Evolutionary conservation across 2,888 invertebrate species (phyloP).

Genomic region (Girardia tigrina): DNA sequence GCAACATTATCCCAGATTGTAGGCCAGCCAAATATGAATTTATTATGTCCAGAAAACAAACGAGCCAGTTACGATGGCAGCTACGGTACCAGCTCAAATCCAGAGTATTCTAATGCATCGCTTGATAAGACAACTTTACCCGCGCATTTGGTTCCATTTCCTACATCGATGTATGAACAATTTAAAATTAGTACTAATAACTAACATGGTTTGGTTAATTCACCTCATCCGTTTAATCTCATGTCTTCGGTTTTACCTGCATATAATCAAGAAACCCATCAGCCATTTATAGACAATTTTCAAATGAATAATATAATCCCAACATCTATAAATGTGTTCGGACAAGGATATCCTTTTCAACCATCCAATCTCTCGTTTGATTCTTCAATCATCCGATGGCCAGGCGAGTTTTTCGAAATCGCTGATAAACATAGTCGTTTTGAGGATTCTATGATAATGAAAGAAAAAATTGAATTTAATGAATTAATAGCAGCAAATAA

Average conservation of each 20-base stretch:
- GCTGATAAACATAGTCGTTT: not conserved
- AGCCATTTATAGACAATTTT: not conserved
- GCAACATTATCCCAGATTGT: not conserved
- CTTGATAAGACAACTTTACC: constrained; percentile 10
- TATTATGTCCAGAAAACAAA: not conserved
- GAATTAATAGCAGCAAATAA: too few species aligned
- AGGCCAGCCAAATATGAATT: not conserved
- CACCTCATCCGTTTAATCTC: not conserved
- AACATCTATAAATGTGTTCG: not conserved
- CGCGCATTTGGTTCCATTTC: not conserved
- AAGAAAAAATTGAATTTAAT: too few species aligned
- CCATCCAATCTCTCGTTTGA: not conserved
- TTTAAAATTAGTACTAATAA: not conserved
- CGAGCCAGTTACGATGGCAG: not conserved
- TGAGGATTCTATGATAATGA: too few species aligned
- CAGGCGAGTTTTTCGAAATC: not conserved
- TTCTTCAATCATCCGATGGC: not conserved
- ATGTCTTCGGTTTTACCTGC: not conserved
- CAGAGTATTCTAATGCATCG: not conserved
- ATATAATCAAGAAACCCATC: not conserved
- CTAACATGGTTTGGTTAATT: not conserved
- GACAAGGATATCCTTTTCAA: not conserved
- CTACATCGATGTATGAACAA: not conserved
- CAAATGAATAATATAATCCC: not conserved
- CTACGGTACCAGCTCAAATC: constrained; percentile 1